These are phyloP conservation scores for Macrotrachela quadricornifera DNA, from an alignment of 1,140 invertebrate species.

Conservation along the genomic window DNA sequence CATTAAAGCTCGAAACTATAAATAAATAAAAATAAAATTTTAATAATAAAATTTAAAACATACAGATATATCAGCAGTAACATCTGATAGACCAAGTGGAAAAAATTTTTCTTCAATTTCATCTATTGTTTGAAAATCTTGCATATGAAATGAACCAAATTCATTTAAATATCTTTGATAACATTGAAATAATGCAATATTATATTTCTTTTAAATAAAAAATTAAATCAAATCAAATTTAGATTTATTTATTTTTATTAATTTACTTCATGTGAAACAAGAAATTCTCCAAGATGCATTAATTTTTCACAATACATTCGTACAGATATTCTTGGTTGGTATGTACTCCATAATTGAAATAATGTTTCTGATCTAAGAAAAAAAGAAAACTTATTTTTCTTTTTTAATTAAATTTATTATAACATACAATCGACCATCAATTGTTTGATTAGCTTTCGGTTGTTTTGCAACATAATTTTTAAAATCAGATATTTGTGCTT, in stretches of 20 bases:
- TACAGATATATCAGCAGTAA: not conserved
- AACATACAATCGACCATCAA: not conserved
- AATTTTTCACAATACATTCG: slow-evolving; percentile 21
- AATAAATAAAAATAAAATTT: slow-evolving; percentile 11
- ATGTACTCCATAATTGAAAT: slow-evolving; percentile 30
- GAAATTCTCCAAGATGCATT: slow-evolving; percentile 24
- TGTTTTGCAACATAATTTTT: slow-evolving; percentile 16
- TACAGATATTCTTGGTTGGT: slow-evolving; percentile 21
- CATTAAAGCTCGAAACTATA: slow-evolving; percentile 22
- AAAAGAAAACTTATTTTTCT: too few species aligned
- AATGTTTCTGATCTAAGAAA: slow-evolving; percentile 19
- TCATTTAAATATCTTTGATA: slow-evolving; percentile 24
- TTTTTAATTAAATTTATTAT: too few species aligned
- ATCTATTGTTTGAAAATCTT: slow-evolving; percentile 20
- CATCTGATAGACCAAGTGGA: slow-evolving; percentile 12
- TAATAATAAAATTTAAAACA: not conserved
- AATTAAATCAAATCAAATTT: not conserved
- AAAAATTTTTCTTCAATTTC: slow-evolving; percentile 19
- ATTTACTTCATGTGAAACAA: slow-evolving; percentile 19
- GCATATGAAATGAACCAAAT: slow-evolving; percentile 21
- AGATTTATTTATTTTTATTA: not conserved
- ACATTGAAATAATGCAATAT: slow-evolving; percentile 25
- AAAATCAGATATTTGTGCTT: slow-evolving; percentile 23
- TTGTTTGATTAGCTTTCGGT: not conserved
- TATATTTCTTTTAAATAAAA: slow-evolving; percentile 19